Conservation (phyloP, 2,888 invertebrate species). For the Syritta pipiens region DNA sequence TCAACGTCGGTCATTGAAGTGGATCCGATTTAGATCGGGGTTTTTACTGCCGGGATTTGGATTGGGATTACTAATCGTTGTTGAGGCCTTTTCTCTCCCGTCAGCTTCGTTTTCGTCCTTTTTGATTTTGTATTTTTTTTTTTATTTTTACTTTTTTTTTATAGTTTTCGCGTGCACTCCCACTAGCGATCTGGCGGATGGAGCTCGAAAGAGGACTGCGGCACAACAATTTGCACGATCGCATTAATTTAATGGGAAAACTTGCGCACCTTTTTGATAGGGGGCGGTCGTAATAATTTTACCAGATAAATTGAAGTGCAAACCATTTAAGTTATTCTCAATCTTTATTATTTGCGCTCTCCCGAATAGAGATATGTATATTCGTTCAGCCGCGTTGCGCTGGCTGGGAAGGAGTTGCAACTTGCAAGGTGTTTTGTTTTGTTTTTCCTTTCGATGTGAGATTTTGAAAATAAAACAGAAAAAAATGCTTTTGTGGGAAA, state of each 20-base stretch:
- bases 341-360: slow-evolving; percentile 65
- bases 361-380: too few species aligned
- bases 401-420: too few species aligned
- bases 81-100: slow-evolving; percentile 18
- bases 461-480: not conserved
- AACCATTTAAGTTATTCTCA: slow-evolving; percentile 65
- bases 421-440: slow-evolving; percentile 25
- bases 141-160: slow-evolving; percentile 10
- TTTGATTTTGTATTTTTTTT: slow-evolving; percentile 1
- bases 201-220: slow-evolving; percentile 43
- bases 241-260: slow-evolving; percentile 64
- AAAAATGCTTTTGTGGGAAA: slow-evolving; percentile 54
- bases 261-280: slow-evolving; percentile 62
- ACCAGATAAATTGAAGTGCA: slow-evolving; percentile 66
- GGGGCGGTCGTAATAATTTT: slow-evolving; percentile 67
- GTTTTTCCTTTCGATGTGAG: slow-evolving; percentile 23
- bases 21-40: slow-evolving; percentile 54
- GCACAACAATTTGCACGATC: slow-evolving; percentile 64
- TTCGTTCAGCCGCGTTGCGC: too few species aligned
- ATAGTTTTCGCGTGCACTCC: slow-evolving; percentile 63
- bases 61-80: slow-evolving; percentile 56
- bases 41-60: slow-evolving; percentile 47
- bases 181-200: slow-evolving; percentile 48
- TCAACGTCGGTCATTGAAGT: slow-evolving; percentile 40
- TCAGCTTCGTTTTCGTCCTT: not conserved